Evolutionary conservation across 1,140 invertebrate species (phyloP).

Genomic region (Piezodorus guildinii): DNA sequence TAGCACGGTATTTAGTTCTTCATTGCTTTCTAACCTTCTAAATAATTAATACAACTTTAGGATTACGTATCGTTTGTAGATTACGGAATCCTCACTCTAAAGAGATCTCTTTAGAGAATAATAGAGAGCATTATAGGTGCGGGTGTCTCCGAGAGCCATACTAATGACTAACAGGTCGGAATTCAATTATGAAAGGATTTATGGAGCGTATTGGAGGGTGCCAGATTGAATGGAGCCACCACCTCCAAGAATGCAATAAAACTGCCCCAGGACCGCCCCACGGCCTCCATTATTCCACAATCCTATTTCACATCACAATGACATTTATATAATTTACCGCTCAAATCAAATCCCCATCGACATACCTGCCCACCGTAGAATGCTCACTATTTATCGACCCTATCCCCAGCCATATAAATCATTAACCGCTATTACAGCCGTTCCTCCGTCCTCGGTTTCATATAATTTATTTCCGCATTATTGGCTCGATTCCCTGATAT

Average conservation of each 20-base stretch:
- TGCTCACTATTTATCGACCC: not conserved
- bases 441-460: too few species aligned
- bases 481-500: too few species aligned
- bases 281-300: slow-evolving; percentile 7
- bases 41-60: too few species aligned
- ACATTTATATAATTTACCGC: slow-evolving; percentile 3
- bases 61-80: too few species aligned
- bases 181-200: slow-evolving; percentile 9
- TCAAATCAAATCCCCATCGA: slow-evolving; percentile 4
- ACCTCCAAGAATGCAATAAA: slow-evolving; percentile 8
- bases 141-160: not conserved
- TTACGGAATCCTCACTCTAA: too few species aligned
- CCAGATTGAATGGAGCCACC: slow-evolving; percentile 4
- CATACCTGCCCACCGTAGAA: slow-evolving; percentile 1
- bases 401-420: not conserved
- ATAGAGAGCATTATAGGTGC: too few species aligned
- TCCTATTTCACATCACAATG: slow-evolving; percentile 3
- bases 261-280: not conserved
- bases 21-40: too few species aligned
- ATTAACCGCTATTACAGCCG: too few species aligned
- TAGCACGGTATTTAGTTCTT: too few species aligned
- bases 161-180: slow-evolving; percentile 6
- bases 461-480: too few species aligned
- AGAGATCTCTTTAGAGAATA: too few species aligned
- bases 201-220: not conserved